A percentile compares a stretch with the other conserved stretches of the same genome.
These are phyloP conservation scores for Zosterops pallidus DNA, from an alignment of 2,113 vertebrate species.

Conservation along the genomic window DNA sequence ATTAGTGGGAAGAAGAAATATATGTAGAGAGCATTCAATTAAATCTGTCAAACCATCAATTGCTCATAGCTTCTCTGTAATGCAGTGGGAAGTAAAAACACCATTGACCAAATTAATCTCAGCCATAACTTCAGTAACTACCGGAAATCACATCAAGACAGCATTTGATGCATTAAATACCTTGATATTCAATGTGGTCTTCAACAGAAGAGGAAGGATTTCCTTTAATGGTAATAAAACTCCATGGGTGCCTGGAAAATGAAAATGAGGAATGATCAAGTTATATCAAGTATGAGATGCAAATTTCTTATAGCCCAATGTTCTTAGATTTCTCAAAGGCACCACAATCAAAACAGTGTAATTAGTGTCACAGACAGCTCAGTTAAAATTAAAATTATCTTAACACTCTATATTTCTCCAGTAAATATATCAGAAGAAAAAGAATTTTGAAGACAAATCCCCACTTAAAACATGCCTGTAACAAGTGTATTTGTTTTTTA, in stretches of 20 bases:
- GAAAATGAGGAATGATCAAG: not conserved
- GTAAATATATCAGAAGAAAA: not conserved
- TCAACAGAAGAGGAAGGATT: conserved; percentile 82
- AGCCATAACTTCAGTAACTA: not conserved
- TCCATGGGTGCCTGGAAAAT: conserved; percentile 89
- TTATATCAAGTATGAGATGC: not conserved
- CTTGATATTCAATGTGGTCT: conserved; percentile 90
- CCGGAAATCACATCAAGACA: not conserved
- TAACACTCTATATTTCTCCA: not conserved
- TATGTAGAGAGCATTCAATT: not conserved
- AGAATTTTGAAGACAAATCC: not conserved
- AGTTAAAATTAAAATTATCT: not conserved
- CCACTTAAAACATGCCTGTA: not conserved
- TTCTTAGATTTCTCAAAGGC: not conserved
- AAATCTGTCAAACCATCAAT: not conserved
- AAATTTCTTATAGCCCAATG: not conserved
- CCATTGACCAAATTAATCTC: not conserved
- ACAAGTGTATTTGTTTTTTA: not conserved
- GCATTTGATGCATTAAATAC: conserved; percentile 67
- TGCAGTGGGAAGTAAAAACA: not conserved
- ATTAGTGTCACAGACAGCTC: not conserved
- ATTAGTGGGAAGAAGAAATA: not conserved
- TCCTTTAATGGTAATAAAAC: conserved; percentile 90
- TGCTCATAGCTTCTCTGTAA: not conserved
- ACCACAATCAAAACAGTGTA: not conserved